Percentiles rank a stretch among this genome's conserved stretches.
Evolutionary conservation across 2,113 vertebrate genomes (phyloP).

Genomic region (Oplegnathus fasciatus): DNA sequence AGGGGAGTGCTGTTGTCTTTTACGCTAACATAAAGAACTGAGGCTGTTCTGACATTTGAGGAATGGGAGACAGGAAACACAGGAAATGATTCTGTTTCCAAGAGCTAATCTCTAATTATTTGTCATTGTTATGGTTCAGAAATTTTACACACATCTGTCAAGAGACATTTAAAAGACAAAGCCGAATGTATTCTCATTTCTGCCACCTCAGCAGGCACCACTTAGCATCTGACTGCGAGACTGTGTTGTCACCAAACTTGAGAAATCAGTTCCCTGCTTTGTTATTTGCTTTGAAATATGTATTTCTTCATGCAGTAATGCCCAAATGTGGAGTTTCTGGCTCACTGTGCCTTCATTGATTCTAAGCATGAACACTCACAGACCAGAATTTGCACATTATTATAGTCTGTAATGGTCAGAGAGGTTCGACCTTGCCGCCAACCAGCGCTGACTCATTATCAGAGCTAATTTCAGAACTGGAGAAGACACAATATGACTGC

Average conservation of each 20-base stretch:
- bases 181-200: background rate
- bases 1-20: background rate
- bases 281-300: background rate
- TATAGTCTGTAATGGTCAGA: constrained; percentile 32
- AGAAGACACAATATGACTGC: constrained; percentile 12
- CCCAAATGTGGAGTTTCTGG: background rate
- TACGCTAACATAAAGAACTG: background rate
- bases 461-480: constrained; percentile 28
- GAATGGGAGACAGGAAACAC: background rate
- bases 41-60: background rate
- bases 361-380: constrained; percentile 1
- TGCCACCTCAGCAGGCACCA: constrained; percentile 13
- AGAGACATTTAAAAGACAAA: background rate
- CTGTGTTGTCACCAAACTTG: background rate
- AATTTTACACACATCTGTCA: background rate
- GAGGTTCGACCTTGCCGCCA: constrained; percentile 45
- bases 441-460: constrained; percentile 50
- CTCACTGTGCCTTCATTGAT: background rate
- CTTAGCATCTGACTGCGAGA: background rate
- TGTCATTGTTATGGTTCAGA: constrained; percentile 13
- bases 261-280: background rate
- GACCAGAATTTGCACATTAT: constrained; percentile 42
- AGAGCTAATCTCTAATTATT: constrained; percentile 16
- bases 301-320: background rate
- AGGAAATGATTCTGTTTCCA: background rate